Evolutionary conservation across 1,140 invertebrate species (phyloP).

Genomic region (Trichogramma pretiosum): DNA sequence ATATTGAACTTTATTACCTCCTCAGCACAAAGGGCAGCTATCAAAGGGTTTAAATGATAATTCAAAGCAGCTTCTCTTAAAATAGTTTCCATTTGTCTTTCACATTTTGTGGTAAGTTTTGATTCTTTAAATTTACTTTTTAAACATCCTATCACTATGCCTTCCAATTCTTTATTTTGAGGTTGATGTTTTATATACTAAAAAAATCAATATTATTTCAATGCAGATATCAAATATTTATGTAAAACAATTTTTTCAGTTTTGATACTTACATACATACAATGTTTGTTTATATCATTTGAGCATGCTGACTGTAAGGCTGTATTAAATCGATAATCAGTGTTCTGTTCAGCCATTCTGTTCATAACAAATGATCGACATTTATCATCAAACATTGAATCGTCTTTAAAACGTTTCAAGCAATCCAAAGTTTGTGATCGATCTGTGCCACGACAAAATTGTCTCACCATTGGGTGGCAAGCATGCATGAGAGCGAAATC

Average conservation of each 20-base stretch:
- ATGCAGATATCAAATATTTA: too few species aligned
- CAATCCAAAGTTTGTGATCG: conserved; percentile 61
- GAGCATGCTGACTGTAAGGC: conserved; percentile 69
- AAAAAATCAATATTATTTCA: background rate
- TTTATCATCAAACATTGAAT: conserved; percentile 70
- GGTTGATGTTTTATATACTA: conserved; percentile 34
- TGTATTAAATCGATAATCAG: conserved; percentile 88
- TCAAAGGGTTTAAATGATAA: conserved; percentile 74
- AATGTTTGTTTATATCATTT: conserved; percentile 60
- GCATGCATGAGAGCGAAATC: conserved; percentile 76
- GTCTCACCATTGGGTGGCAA: conserved; percentile 76
- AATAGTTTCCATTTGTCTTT: conserved; percentile 70
- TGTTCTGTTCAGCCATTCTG: conserved; percentile 85
- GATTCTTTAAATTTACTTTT: conserved; percentile 69
- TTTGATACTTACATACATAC: conserved; percentile 45
- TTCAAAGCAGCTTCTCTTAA: conserved; percentile 80
- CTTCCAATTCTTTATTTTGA: conserved; percentile 42
- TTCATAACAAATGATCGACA: conserved; percentile 80
- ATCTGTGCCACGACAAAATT: conserved; percentile 66
- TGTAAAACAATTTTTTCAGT: conserved; percentile 21
- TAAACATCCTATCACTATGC: conserved; percentile 57
- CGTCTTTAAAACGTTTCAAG: conserved; percentile 69
- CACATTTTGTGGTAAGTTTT: conserved; percentile 65
- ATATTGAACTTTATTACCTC: conserved; percentile 41
- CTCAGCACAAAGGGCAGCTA: conserved; percentile 62